Evolutionary conservation across 2,888 invertebrate species (phyloP).

Genomic region (Aporophyla nigra): DNA sequence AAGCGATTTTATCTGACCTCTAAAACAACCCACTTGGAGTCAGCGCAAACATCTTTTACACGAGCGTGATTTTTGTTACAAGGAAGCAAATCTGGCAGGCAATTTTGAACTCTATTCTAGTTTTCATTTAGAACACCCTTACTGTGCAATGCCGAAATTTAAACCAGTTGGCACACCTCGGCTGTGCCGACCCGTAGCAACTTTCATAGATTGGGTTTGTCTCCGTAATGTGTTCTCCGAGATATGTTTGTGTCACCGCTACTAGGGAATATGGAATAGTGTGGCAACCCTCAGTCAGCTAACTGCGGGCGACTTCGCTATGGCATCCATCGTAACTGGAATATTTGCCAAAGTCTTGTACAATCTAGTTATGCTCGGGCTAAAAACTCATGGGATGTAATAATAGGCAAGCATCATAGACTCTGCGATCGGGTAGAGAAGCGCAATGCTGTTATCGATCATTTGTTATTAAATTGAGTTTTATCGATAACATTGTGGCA

Average conservation of each 20-base stretch:
- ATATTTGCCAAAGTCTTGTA: neutral
- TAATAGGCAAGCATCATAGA: neutral
- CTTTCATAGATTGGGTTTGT: neutral
- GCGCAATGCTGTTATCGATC: neutral
- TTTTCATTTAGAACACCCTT: neutral
- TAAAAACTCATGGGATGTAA: slow-evolving; percentile 16
- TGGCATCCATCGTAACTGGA: slow-evolving; percentile 4
- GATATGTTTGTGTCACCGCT: neutral
- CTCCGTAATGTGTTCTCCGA: neutral
- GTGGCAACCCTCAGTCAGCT: neutral
- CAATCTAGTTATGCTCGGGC: slow-evolving; percentile 17
- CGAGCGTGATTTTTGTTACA: neutral
- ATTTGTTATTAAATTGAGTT: neutral
- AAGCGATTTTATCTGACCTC: neutral
- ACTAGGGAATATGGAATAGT: neutral
- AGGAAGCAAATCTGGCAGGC: neutral
- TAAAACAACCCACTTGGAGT: neutral
- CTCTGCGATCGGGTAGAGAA: neutral
- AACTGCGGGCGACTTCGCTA: slow-evolving; percentile 19
- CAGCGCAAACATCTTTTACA: too few relatives aligned
- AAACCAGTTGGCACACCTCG: neutral
- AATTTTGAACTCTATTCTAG: neutral
- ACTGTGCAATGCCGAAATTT: neutral
- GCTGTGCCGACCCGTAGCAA: neutral
- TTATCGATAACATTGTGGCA: neutral